Evolutionary conservation across 2,797 vertebrate genomes (phyloP).

Genomic region (Bradypodion pumilum): DNA sequence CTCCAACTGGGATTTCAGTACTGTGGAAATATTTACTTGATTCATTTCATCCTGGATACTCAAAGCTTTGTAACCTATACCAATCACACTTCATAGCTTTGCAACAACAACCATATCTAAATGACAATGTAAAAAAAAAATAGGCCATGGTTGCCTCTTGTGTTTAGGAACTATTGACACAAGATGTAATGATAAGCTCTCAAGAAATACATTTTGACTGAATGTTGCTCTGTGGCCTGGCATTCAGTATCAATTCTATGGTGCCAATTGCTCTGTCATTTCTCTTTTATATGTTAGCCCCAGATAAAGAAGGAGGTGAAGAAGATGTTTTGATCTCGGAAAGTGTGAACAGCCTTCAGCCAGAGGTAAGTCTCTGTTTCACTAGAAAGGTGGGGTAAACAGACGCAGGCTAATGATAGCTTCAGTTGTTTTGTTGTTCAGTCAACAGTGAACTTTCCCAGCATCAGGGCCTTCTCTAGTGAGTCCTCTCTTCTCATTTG

Average conservation of each 20-base stretch:
- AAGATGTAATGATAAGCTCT: background rate
- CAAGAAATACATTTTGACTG: background rate
- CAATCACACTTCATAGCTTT: background rate
- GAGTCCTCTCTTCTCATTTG: too few relatives aligned
- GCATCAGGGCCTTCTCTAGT: too few relatives aligned
- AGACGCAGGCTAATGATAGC: conserved; percentile 7
- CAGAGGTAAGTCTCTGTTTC: conserved; percentile 70
- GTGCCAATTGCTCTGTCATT: conserved; percentile 50
- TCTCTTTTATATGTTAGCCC: conserved; percentile 75
- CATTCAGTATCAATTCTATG: background rate
- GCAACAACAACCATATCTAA: background rate
- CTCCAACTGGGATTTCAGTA: too few relatives aligned
- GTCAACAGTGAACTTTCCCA: too few relatives aligned
- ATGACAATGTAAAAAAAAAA: background rate
- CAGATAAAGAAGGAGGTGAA: conserved; percentile 70
- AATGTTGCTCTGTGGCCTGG: background rate
- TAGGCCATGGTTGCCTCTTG: too few relatives aligned
- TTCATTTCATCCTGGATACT: background rate
- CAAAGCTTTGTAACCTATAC: background rate
- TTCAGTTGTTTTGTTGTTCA: too few relatives aligned
- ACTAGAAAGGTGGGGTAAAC: conserved; percentile 12
- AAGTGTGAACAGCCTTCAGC: conserved; percentile 57
- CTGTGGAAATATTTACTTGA: background rate
- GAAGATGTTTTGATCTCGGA: conserved; percentile 70
- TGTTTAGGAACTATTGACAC: background rate